A percentile compares a stretch with the other conserved stretches of the same genome.
phyloP scores from a whole-genome alignment of 2,113 vertebrate species.

The Embiotoca jacksoni region DNA sequence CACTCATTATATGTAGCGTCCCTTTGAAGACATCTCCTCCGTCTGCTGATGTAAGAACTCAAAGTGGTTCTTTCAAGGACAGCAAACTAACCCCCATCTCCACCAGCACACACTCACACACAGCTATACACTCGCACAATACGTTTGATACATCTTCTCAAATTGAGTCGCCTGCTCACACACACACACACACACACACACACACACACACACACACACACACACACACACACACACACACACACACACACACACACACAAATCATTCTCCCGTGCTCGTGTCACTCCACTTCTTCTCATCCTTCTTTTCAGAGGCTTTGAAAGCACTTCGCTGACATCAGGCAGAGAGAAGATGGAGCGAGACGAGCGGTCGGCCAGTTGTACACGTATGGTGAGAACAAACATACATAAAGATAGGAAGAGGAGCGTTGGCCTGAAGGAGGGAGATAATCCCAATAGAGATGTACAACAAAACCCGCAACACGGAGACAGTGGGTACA shows the following conservation, averaged over 20 bases:
- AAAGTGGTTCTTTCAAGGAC: constrained; percentile 49
- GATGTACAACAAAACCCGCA: constrained; percentile 1
- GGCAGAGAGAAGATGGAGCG: constrained; percentile 26
- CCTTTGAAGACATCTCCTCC: constrained; percentile 10
- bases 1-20: background rate
- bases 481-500: constrained; percentile 6
- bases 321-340: constrained; percentile 34
- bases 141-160: constrained; percentile 5
- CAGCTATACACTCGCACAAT: constrained; percentile 11
- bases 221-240: background rate
- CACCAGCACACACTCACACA: constrained; percentile 1
- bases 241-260: background rate
- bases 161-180: constrained; percentile 6
- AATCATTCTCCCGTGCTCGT: constrained; percentile 14
- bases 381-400: constrained; percentile 39
- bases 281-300: constrained; percentile 25
- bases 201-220: no score
- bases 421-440: constrained; percentile 53
- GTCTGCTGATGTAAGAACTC: constrained; percentile 28
- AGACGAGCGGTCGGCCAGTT: constrained; percentile 22
- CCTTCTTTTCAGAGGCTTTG: constrained; percentile 62
- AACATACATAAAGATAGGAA: constrained; percentile 60
- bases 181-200: background rate
- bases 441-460: constrained; percentile 71
- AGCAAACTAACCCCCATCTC: constrained; percentile 29